phyloP scores from a whole-genome alignment of 2,797 vertebrate genomes.

The Morelia viridis region DNA sequence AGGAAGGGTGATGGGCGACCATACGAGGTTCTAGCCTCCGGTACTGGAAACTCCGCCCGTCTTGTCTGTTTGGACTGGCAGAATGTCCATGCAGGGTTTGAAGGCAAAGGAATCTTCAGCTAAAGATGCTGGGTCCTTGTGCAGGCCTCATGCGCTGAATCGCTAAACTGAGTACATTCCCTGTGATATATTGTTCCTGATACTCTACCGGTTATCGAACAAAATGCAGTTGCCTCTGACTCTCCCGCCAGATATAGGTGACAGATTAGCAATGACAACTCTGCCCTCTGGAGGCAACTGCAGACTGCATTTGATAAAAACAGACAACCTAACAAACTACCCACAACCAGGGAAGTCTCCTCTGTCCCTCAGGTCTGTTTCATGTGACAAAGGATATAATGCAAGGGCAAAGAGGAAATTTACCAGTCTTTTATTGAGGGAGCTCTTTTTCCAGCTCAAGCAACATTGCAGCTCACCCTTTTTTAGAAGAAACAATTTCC shows the following conservation, averaged over 20 bases:
- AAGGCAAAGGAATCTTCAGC: neutral
- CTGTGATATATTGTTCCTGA: neutral
- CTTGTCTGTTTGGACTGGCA: neutral
- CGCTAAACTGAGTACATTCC: neutral
- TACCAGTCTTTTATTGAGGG: neutral
- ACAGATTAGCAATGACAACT: conserved; percentile 51
- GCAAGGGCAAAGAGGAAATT: neutral
- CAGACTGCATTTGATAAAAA: conserved; percentile 46
- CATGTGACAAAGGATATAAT: neutral
- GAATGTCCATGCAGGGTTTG: neutral
- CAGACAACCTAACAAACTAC: neutral
- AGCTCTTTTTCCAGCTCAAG: neutral
- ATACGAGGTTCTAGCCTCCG: too few species aligned
- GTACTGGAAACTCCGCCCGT: neutral
- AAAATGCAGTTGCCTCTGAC: neutral
- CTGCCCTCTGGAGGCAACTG: conserved; percentile 63
- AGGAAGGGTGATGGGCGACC: neutral
- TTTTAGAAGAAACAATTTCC: neutral
- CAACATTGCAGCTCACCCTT: neutral
- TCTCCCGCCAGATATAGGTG: neutral
- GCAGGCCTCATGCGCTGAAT: neutral
- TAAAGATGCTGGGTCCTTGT: neutral
- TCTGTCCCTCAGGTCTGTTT: neutral
- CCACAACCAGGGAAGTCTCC: neutral
- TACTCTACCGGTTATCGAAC: neutral